These are phyloP conservation scores for Potamarius usumacintae DNA, from an alignment of 2,113 vertebrate species.

Conservation along the genomic window DNA sequence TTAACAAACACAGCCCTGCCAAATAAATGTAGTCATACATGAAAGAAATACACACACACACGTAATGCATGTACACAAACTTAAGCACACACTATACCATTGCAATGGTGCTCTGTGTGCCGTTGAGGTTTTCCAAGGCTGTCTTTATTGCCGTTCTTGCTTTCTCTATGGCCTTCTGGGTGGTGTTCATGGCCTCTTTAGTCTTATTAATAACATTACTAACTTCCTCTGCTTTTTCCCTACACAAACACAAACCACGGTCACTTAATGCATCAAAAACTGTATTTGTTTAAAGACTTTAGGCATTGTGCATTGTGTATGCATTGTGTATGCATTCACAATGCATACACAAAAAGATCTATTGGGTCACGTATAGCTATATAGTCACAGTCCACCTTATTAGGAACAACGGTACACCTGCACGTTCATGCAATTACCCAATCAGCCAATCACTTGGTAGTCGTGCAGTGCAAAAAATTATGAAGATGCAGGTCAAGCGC, in stretches of 20 bases:
- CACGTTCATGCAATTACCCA: background rate
- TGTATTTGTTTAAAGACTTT: background rate
- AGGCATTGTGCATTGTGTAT: too few relatives aligned
- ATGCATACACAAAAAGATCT: background rate
- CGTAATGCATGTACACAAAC: conserved; percentile 4
- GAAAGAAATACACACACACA: background rate
- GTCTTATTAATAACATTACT: conserved; percentile 61
- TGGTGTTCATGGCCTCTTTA: conserved; percentile 63
- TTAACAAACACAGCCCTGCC: background rate
- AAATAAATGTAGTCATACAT: background rate
- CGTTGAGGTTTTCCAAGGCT: conserved; percentile 62
- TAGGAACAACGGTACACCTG: background rate
- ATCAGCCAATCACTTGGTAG: background rate
- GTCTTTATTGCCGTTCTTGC: conserved; percentile 64
- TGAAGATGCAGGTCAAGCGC: background rate
- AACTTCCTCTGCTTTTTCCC: conserved; percentile 69
- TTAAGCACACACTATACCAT: conserved; percentile 53
- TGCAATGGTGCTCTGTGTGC: conserved; percentile 58
- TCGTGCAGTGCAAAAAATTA: background rate
- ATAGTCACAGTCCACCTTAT: background rate
- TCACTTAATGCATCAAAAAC: background rate
- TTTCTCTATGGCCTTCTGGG: conserved; percentile 56
- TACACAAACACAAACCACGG: conserved; percentile 55
- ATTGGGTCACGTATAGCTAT: background rate
- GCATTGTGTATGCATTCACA: too few relatives aligned